Conservation (phyloP, 2,113 vertebrate species). For the Centrocercus urophasianus region DNA sequence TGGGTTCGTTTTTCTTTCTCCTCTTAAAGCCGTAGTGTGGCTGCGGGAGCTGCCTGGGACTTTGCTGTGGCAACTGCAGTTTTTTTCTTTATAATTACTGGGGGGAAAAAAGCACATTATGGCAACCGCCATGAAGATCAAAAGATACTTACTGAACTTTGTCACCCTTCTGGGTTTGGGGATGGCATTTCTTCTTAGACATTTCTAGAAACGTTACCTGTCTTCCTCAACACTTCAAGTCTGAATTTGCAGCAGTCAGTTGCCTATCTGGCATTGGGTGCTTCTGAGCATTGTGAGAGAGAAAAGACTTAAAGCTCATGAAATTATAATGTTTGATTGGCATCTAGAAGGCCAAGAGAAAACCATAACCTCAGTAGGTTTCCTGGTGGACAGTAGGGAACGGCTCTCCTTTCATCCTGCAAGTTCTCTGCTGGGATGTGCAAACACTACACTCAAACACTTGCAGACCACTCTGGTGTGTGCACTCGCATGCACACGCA, state of each 20-base stretch:
- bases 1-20: constrained; percentile 39
- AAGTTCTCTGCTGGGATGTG: constrained; percentile 37
- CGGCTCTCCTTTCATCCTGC: not conserved
- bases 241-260: constrained; percentile 65
- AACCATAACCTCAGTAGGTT: not conserved
- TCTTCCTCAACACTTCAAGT: constrained; percentile 74
- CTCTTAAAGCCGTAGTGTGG: not conserved
- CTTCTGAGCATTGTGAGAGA: not conserved
- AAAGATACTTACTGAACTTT: constrained; percentile 60
- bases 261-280: constrained; percentile 26
- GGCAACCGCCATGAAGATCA: constrained; percentile 33
- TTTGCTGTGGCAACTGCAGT: constrained; percentile 48
- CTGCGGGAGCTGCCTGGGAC: not conserved
- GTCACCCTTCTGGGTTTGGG: constrained; percentile 36
- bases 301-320: constrained; percentile 46
- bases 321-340: constrained; percentile 1
- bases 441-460: not conserved
- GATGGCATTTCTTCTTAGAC: constrained; percentile 56
- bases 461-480: not conserved
- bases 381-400: not conserved
- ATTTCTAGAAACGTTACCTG: constrained; percentile 72
- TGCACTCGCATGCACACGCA: rapidly evolving
- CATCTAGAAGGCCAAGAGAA: constrained; percentile 25
- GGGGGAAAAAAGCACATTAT: constrained; percentile 23
- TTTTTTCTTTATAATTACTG: constrained; percentile 37